Conservation (phyloP, 2,797 vertebrate species). For the Chaenodraco wilsoni region DNA sequence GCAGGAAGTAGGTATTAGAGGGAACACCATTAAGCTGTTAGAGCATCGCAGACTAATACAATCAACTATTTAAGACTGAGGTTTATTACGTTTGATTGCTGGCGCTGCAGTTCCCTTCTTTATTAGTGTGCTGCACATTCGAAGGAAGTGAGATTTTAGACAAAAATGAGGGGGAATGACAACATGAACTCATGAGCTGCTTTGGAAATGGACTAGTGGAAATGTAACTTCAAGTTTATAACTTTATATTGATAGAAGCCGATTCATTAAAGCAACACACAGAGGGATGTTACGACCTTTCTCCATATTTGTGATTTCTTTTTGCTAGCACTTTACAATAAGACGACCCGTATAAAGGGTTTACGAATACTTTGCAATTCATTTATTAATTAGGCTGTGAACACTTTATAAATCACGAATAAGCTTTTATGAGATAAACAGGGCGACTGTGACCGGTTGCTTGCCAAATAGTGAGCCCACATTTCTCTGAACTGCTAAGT, state of each 20-base stretch:
- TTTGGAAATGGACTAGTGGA: neutral
- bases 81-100: constrained; percentile 52
- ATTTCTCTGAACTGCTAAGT: no score
- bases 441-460: no score
- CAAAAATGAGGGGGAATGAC: neutral
- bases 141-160: neutral
- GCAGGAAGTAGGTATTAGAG: constrained; percentile 75
- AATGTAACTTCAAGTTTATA: neutral
- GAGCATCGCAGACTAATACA: constrained; percentile 66
- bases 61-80: constrained; percentile 57
- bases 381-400: no score
- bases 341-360: no score
- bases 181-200: neutral
- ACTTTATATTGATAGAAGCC: neutral
- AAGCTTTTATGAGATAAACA: no score
- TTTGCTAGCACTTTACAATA: no score
- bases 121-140: constrained; percentile 23
- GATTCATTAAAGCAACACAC: neutral
- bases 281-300: neutral
- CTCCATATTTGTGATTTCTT: neutral
- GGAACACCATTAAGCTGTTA: constrained; percentile 70
- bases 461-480: no score
- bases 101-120: constrained; percentile 40
- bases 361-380: no score
- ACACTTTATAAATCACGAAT: no score